phyloP scores from a whole-genome alignment of 2,888 invertebrate species.

The Oscheius sp. region DNA sequence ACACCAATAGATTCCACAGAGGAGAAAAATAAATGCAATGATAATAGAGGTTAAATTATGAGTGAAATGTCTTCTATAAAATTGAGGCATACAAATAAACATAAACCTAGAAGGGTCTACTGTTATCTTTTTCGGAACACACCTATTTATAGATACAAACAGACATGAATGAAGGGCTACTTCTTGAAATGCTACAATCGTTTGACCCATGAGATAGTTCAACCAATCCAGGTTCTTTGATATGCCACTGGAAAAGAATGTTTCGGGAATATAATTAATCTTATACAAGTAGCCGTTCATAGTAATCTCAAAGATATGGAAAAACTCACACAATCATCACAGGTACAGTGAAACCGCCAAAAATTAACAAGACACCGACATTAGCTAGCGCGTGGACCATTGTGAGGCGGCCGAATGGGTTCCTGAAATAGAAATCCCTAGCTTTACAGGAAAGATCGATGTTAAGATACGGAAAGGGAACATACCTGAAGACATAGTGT shows the following conservation, averaged over 20 bases:
- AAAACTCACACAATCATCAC: slow-evolving; percentile 9
- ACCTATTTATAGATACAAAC: slow-evolving; percentile 23
- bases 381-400: slow-evolving; percentile 10
- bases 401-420: slow-evolving; percentile 24
- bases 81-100: slow-evolving; percentile 2
- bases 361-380: slow-evolving; percentile 20
- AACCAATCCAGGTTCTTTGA: neutral
- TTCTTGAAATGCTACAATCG: slow-evolving; percentile 16
- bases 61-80: slow-evolving; percentile 5
- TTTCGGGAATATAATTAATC: neutral
- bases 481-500: slow-evolving; percentile 21
- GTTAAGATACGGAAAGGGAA: neutral
- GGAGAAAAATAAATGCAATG: slow-evolving; percentile 10
- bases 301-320: no score
- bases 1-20: slow-evolving; percentile 11
- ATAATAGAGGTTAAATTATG: slow-evolving; percentile 12
- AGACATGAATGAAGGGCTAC: slow-evolving; percentile 15
- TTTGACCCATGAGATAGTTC: slow-evolving; percentile 19
- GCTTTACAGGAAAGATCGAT: no score
- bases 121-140: neutral
- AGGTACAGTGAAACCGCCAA: slow-evolving; percentile 9
- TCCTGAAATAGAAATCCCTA: slow-evolving; percentile 13
- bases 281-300: no score
- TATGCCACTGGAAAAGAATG: neutral
- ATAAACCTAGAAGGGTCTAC: slow-evolving; percentile 6